Evolutionary conservation across 2,797 vertebrate genomes (phyloP).

Genomic region (Cygnus olor): DNA sequence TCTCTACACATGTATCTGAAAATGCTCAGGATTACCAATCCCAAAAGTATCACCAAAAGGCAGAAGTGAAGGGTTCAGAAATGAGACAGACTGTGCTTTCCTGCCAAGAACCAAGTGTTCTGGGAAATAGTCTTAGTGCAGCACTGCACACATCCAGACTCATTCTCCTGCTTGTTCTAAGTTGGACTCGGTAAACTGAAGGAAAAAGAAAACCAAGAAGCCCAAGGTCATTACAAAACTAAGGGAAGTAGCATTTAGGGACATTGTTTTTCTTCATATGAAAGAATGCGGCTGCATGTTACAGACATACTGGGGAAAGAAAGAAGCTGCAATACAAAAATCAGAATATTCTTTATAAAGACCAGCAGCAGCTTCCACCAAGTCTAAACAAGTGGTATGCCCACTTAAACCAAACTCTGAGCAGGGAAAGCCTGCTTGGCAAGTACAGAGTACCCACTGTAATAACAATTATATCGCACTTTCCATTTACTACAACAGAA

Average conservation of each 20-base stretch:
- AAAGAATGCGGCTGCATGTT: not conserved
- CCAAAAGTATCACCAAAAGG: not conserved
- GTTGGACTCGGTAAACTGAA: not conserved
- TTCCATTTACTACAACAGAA: not conserved
- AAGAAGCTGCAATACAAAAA: not conserved
- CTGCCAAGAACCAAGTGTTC: not conserved
- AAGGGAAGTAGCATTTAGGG: not conserved
- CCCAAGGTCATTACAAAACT: not conserved
- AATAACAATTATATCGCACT: not conserved
- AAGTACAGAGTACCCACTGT: not conserved
- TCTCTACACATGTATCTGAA: not conserved
- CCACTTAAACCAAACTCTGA: not conserved
- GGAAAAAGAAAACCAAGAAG: not conserved
- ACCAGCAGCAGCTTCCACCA: not conserved
- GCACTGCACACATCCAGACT: not conserved
- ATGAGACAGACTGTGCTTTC: not conserved
- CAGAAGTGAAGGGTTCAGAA: not conserved
- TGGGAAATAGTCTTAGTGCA: not conserved
- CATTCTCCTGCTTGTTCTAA: not conserved
- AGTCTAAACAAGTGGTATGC: fast-evolving
- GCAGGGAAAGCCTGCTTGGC: not conserved
- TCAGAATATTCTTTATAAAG: not conserved
- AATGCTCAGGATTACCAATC: not conserved
- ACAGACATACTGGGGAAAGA: not conserved
- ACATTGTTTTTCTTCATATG: not conserved